A percentile compares a stretch with the other conserved stretches of the same genome.
Conservation (phyloP, 2,797 vertebrate species). For the Pangasius krempfi region DNA sequence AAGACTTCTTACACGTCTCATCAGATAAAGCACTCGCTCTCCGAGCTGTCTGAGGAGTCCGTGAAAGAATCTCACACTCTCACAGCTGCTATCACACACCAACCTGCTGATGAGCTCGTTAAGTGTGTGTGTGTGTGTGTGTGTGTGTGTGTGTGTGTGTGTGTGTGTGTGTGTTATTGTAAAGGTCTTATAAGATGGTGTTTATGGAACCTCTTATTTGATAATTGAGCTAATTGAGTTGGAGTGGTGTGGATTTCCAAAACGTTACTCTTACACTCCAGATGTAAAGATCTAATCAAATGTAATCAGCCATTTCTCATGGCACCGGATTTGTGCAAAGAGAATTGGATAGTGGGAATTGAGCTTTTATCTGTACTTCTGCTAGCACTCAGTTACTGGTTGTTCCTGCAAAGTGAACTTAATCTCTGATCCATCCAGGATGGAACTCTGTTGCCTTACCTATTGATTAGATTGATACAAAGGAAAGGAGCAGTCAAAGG, state of each 20-base stretch:
- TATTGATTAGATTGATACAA: not conserved
- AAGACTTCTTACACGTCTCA: constrained; percentile 29
- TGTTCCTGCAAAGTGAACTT: constrained; percentile 1
- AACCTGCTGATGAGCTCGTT: constrained; percentile 27
- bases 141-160: constrained; percentile 22
- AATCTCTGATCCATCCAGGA: not conserved
- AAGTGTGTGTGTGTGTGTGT: constrained; percentile 20
- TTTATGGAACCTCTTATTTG: constrained; percentile 9
- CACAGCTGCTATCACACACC: constrained; percentile 33
- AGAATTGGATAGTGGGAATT: not conserved
- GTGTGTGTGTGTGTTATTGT: constrained; percentile 6
- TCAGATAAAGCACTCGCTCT: constrained; percentile 29
- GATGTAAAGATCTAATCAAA: constrained; percentile 1
- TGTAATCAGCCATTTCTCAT: not conserved
- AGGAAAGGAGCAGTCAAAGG: not conserved
- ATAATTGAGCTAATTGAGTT: constrained; percentile 26
- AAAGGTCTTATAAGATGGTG: not conserved
- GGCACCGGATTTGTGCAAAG: too few species aligned
- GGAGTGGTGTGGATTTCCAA: constrained; percentile 39
- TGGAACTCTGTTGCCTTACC: not conserved
- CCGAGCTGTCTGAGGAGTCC: not conserved
- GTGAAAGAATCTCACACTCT: constrained; percentile 2
- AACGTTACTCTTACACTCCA: constrained; percentile 11
- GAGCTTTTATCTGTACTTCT: not conserved
- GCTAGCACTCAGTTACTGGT: not conserved